Evolutionary conservation across 2,113 vertebrate species (phyloP).

Genomic region (Empidonax alnorum): DNA sequence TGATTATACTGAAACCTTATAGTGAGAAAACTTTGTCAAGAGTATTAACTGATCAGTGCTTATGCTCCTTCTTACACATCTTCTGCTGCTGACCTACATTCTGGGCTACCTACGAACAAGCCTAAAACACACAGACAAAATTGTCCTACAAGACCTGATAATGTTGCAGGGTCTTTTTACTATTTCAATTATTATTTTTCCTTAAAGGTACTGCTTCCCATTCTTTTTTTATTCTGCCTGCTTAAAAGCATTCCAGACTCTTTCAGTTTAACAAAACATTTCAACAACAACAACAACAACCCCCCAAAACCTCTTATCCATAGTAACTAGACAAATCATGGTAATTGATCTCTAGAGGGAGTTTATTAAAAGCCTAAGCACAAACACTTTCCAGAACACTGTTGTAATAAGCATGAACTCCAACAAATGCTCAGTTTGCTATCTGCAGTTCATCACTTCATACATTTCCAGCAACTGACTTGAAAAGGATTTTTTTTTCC

Average conservation of each 20-base stretch:
- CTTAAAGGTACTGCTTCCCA: neutral
- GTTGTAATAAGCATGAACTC: slow-evolving; percentile 70
- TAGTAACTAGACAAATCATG: slow-evolving; percentile 70
- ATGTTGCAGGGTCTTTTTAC: neutral
- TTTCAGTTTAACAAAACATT: slow-evolving; percentile 57
- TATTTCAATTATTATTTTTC: neutral
- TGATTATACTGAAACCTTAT: slow-evolving; percentile 73
- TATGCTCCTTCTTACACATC: slow-evolving; percentile 1
- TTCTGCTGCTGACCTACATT: slow-evolving; percentile 39
- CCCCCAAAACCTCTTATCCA: slow-evolving; percentile 63
- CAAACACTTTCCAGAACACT: slow-evolving; percentile 69
- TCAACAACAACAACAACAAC: slow-evolving; percentile 46
- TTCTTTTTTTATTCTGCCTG: neutral
- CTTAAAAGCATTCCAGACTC: slow-evolving; percentile 21
- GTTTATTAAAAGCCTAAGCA: slow-evolving; percentile 75
- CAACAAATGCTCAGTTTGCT: slow-evolving; percentile 69
- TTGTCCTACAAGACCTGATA: neutral
- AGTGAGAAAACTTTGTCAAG: slow-evolving; percentile 65
- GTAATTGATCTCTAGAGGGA: slow-evolving; percentile 77
- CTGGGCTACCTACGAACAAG: slow-evolving; percentile 61
- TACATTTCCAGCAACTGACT: slow-evolving; percentile 62
- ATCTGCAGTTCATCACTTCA: slow-evolving; percentile 69
- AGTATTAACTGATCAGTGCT: slow-evolving; percentile 42
- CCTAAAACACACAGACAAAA: neutral
- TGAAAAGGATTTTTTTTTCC: slow-evolving; percentile 59